Percentiles rank a stretch among this genome's conserved stretches.
phyloP scores from a whole-genome alignment of 2,888 invertebrate species.

The Thymelicus sylvestris region DNA sequence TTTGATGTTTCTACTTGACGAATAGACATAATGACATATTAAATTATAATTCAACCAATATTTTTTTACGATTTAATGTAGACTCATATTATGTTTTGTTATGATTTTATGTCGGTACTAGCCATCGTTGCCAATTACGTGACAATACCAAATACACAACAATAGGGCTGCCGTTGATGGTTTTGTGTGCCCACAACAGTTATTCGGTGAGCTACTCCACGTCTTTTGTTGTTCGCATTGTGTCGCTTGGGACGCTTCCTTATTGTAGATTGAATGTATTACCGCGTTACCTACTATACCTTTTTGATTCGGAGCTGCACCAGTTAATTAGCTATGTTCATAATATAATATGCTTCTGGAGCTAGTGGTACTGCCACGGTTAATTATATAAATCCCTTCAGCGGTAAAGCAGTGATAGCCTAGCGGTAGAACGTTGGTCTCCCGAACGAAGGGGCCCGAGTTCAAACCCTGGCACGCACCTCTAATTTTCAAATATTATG shows the following conservation, averaged over 20 bases:
- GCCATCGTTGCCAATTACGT: slow-evolving; percentile 29
- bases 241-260: slow-evolving; percentile 10
- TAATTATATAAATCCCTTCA: no score
- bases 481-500: no score
- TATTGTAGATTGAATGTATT: slow-evolving; percentile 3
- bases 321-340: neutral
- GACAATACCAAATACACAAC: slow-evolving; percentile 38
- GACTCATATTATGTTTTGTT: neutral
- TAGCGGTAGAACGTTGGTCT: no score
- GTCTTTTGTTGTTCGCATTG: slow-evolving; percentile 32
- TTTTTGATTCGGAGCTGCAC: neutral
- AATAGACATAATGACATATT: no score
- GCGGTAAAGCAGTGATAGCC: no score
- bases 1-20: no score
- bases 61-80: neutral
- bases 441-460: no score
- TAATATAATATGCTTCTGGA: no score
- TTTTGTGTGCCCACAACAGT: slow-evolving; percentile 30
- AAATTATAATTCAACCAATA: no score
- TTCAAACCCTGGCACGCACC: no score
- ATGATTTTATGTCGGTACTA: neutral
- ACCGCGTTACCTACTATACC: neutral
- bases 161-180: slow-evolving; percentile 30
- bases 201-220: slow-evolving; percentile 27
- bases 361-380: neutral